Evolutionary conservation across 92 coral and sea anemone genomes (phyloP), one percentile per base, ranked within the genome.

Genomic region (Galaxea fascicularis): DNA sequence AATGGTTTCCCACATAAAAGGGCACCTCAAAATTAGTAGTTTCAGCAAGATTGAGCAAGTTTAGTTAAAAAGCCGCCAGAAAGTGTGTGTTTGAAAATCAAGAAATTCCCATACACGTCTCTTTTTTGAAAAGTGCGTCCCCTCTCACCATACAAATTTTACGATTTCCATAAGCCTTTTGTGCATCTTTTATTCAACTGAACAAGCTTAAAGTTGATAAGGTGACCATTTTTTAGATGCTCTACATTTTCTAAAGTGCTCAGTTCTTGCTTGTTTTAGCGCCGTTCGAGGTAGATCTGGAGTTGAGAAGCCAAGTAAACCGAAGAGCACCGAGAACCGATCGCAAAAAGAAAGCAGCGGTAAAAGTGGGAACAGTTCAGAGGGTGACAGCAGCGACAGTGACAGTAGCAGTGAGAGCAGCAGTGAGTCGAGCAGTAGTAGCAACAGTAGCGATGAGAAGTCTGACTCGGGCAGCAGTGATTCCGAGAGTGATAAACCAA

Each of bases 341-440:
- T 25, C 77, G 59, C 78, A 68, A 4, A 71, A 41, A 70, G 71
- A 71, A 17, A 70, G 59, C 57, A 71, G 57, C 44, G 26, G 63
- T 18, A 39, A 59, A 57, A 74, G 74, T 29, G 80, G 18, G 31
- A 74, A 74, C 16, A 83, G 74, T 18, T 82, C 86, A 29, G 86
- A 58, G 51, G 65, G 68, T 62, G 65, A 49, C 17, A 64, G 78
- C 56, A 69, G 69, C 18, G 70, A 76, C 44, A 85, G 86, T 63
- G 85, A 77, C 26, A 86, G 85, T 29, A 86, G 78, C 66, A 28
- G 58, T 30, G 71, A 28, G 10, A 89, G 92, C 47, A 73, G 74
- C 85, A 90, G 90, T 52, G 87, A 83, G 30, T 74, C 79, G 21
- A 79, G 85, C 85, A 86, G 82, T 21, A 86, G 85, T 17, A 35